Evolutionary conservation across 1,140 invertebrate species (phyloP).

Genomic region (Musca domestica): DNA sequence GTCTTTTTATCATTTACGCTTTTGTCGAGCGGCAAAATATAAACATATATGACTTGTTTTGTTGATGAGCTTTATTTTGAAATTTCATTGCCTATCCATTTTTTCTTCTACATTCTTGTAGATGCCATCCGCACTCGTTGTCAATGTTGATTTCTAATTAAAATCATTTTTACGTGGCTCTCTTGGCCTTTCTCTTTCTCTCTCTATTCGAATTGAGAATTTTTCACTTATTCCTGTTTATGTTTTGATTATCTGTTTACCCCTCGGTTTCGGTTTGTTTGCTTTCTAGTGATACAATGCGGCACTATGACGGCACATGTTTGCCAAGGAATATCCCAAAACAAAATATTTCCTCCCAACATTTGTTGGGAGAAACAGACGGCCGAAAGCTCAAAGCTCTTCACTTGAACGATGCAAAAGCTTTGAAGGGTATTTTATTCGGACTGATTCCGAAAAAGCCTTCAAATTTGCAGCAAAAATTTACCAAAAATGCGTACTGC

Average conservation of each 20-base stretch:
- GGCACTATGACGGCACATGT: conserved; percentile 6
- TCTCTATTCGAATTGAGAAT: background rate
- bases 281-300: conserved; percentile 1
- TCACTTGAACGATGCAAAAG: background rate
- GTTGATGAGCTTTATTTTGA: background rate
- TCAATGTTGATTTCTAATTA: no score
- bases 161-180: no score
- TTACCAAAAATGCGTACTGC: conserved; percentile 36
- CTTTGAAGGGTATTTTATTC: conserved; percentile 14
- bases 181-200: background rate
- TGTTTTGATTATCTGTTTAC: background rate
- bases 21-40: conserved; percentile 3
- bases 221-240: background rate
- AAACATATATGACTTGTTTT: conserved; percentile 1
- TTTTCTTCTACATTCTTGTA: no score
- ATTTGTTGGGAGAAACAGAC: background rate
- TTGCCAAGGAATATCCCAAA: conserved; percentile 4
- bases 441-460: conserved; percentile 16
- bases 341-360: background rate
- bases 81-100: background rate
- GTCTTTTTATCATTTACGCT: background rate
- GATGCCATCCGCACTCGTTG: no score
- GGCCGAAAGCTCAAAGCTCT: background rate
- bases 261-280: background rate
- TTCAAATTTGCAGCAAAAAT: conserved; percentile 13